Conservation (phyloP, 2,113 vertebrate genomes). For the Hystrix cristata region DNA sequence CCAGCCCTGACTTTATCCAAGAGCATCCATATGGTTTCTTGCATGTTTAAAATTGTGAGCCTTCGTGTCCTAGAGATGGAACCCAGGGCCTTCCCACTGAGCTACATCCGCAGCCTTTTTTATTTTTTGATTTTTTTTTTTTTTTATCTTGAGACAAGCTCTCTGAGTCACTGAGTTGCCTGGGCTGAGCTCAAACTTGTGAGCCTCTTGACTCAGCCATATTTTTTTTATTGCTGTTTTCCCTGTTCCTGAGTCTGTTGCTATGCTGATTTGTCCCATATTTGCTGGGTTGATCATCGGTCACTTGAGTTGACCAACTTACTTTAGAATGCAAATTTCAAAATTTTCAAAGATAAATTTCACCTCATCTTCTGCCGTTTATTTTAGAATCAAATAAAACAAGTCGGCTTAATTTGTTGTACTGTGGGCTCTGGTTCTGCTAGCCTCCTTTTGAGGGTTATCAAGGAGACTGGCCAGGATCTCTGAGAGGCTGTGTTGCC, state of each 20-base stretch:
- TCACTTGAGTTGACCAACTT: not conserved
- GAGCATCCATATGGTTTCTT: constrained; percentile 16
- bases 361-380: not conserved
- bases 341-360: not conserved
- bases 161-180: not conserved
- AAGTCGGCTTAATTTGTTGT: not conserved
- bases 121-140: not conserved
- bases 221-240: constrained; percentile 47
- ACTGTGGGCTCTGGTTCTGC: not conserved
- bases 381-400: constrained; percentile 29
- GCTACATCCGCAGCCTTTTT: not conserved
- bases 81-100: too few relatives aligned
- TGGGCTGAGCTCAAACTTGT: not conserved
- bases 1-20: constrained; percentile 12
- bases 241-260: not conserved
- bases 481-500: not conserved
- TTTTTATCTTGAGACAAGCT: not conserved
- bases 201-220: not conserved
- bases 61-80: not conserved
- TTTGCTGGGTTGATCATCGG: not conserved
- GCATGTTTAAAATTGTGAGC: not conserved
- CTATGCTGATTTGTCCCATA: not conserved
- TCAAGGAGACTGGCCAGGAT: not conserved
- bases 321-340: not conserved
- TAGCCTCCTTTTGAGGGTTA: not conserved